A percentile compares a stretch with the other conserved stretches of the same genome.
These are phyloP conservation scores for Ctenosaura bakeri DNA, from an alignment of 2,797 vertebrate genomes.

Conservation along the genomic window DNA sequence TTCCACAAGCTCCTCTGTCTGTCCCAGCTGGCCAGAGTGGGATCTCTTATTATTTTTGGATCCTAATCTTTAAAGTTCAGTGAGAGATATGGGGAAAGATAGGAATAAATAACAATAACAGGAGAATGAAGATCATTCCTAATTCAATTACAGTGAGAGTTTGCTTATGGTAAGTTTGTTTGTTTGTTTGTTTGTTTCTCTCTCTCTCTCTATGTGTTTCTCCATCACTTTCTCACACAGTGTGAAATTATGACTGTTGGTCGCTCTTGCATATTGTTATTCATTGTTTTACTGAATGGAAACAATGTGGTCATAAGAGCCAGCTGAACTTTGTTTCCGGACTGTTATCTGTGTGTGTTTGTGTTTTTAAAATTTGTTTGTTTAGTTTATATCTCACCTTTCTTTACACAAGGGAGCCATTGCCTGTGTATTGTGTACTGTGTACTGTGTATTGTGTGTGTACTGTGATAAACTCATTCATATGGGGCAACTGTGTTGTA, in stretches of 20 bases:
- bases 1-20: too few relatives aligned
- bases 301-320: not conserved
- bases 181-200: not conserved
- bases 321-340: not conserved
- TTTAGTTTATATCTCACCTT: too few relatives aligned
- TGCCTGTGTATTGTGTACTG: too few relatives aligned
- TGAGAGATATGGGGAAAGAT: conserved; percentile 6
- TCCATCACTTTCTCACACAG: not conserved
- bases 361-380: too few relatives aligned
- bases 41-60: not conserved
- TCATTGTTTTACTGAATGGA: not conserved
- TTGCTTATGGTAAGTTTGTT: conserved; percentile 15
- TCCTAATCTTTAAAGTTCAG: not conserved
- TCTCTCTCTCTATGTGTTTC: conserved; percentile 6
- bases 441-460: not conserved
- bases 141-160: not conserved
- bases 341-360: not conserved
- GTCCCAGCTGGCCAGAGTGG: not conserved
- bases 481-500: not conserved
- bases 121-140: conserved; percentile 24
- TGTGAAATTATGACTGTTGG: not conserved
- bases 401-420: too few relatives aligned
- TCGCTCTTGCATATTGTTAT: not conserved
- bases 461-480: not conserved
- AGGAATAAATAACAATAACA: not conserved